These are phyloP conservation scores for Ctena decussata DNA, from an alignment of 2,888 invertebrate species.

Conservation along the genomic window DNA sequence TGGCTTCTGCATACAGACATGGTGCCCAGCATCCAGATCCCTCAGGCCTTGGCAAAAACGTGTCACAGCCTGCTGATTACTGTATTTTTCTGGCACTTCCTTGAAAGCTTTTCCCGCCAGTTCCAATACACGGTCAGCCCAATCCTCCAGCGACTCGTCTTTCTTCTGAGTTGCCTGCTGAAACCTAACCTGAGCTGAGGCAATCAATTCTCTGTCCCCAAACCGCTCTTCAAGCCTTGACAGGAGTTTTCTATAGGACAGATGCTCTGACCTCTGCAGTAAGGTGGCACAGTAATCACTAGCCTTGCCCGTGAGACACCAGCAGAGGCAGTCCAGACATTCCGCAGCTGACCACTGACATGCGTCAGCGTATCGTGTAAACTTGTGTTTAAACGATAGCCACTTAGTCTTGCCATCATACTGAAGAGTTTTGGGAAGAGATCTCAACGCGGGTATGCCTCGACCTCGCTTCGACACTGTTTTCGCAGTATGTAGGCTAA, in stretches of 20 bases:
- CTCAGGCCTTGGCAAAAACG: slow-evolving; percentile 19
- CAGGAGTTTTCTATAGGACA: not conserved
- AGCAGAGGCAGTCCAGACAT: not conserved
- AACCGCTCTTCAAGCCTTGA: not conserved
- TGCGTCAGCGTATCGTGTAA: not conserved
- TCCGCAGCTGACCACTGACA: not conserved
- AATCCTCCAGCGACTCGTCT: not conserved
- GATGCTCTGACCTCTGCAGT: not conserved
- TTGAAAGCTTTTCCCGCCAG: not conserved
- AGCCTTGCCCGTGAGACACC: not conserved
- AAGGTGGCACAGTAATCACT: not conserved
- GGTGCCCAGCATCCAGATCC: slow-evolving; percentile 21
- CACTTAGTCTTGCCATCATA: not conserved
- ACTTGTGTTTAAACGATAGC: not conserved
- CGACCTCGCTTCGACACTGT: not conserved
- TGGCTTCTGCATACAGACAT: slow-evolving; percentile 4
- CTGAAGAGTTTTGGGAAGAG: not conserved
- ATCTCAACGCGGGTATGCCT: not conserved
- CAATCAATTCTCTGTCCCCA: not conserved
- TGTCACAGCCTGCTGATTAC: not conserved
- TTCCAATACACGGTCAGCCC: slow-evolving; percentile 1
- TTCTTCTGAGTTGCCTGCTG: not conserved
- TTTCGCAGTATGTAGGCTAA: not conserved
- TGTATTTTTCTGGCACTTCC: slow-evolving; percentile 1
- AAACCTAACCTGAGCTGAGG: not conserved